Percentiles rank a stretch among this genome's conserved stretches.
Evolutionary conservation across 1,140 invertebrate species (phyloP).

Genomic region (Eupristina koningsbergeri): DNA sequence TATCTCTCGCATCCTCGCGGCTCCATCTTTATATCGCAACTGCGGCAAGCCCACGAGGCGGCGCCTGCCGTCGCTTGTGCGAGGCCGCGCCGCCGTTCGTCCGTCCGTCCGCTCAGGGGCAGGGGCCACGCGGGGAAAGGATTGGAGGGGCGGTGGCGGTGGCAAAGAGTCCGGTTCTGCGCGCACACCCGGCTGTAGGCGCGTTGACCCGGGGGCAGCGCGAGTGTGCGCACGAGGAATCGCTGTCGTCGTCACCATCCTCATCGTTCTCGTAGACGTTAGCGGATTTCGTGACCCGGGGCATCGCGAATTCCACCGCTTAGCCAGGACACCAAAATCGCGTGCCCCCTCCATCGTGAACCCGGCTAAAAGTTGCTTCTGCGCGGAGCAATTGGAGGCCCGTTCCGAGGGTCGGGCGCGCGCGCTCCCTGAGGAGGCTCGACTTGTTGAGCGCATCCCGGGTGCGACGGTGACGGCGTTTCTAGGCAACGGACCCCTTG

Average conservation of each 20-base stretch:
- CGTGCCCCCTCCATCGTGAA: background rate
- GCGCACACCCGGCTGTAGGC: too few species aligned
- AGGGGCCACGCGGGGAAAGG: background rate
- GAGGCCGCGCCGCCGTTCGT: background rate
- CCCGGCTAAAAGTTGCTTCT: background rate
- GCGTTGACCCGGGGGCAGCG: background rate
- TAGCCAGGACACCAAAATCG: too few species aligned
- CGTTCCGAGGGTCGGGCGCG: too few species aligned
- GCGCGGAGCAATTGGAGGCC: background rate
- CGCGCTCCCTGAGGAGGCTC: too few species aligned
- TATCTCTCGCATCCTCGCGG: slow-evolving; percentile 3
- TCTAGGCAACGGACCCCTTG: too few species aligned
- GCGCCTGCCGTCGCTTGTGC: slow-evolving; percentile 13
- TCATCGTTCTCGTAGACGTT: too few species aligned
- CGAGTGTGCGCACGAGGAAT: background rate
- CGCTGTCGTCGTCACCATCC: background rate
- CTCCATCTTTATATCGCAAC: slow-evolving; percentile 20
- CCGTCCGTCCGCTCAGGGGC: background rate
- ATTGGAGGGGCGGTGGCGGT: background rate
- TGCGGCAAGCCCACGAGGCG: slow-evolving; percentile 18
- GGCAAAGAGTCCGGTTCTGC: background rate
- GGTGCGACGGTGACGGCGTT: too few species aligned
- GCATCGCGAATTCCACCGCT: too few species aligned
- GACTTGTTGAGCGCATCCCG: too few species aligned
- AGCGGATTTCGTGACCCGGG: too few species aligned